phyloP scores from a whole-genome alignment of 2,113 vertebrate genomes.

The Lasiurus borealis region DNA sequence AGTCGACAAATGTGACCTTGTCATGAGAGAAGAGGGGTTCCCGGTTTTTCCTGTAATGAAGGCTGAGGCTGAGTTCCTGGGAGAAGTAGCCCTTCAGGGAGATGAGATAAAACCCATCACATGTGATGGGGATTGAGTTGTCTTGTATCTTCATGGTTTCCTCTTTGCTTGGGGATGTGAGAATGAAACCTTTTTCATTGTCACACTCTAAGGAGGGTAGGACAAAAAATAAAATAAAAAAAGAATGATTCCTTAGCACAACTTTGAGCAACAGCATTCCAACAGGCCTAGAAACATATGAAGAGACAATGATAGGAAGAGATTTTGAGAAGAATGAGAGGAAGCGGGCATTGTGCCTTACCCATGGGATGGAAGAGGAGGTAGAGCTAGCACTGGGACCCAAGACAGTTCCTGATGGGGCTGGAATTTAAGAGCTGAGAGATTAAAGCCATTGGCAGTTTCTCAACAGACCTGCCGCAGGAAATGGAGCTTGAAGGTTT shows the following conservation, averaged over 20 bases:
- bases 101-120: slow-evolving; percentile 80
- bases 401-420: background rate
- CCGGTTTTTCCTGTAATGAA: slow-evolving; percentile 54
- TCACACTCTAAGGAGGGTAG: slow-evolving; percentile 60
- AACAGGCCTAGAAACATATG: background rate
- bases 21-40: slow-evolving; percentile 10
- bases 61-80: slow-evolving; percentile 44
- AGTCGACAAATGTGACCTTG: background rate
- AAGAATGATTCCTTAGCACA: background rate
- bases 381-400: background rate
- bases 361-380: background rate
- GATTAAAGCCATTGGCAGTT: background rate
- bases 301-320: background rate
- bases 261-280: background rate
- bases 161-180: background rate
- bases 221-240: background rate
- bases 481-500: background rate
- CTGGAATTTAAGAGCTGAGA: background rate
- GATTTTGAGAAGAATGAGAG: background rate
- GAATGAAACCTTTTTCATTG: slow-evolving; percentile 47
- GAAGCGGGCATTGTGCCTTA: background rate
- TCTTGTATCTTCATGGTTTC: slow-evolving; percentile 70
- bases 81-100: slow-evolving; percentile 74
- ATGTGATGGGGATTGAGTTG: slow-evolving; percentile 70
- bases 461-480: background rate